Evolutionary conservation across 53 echinoderm and acorn worm species (phyloP).

Genomic region (Echinometra lucunter): DNA sequence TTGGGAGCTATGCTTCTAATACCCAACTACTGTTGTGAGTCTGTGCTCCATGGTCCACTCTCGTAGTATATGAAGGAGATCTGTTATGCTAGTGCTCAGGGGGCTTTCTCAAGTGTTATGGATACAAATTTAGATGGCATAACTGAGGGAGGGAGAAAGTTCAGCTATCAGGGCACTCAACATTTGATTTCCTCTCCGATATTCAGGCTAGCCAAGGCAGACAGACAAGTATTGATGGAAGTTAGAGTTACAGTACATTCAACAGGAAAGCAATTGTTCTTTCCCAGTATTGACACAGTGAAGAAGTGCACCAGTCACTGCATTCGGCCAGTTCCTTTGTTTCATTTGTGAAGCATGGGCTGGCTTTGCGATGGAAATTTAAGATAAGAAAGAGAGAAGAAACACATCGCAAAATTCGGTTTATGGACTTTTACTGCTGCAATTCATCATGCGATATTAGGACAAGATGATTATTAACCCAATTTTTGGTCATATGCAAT

Average conservation of each 20-base stretch:
- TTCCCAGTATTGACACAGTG: background rate
- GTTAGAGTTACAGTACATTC: background rate
- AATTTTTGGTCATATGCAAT: too few species aligned
- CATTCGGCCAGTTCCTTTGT: background rate
- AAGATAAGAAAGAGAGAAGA: too few species aligned
- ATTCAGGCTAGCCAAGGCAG: background rate
- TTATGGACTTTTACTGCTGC: too few species aligned
- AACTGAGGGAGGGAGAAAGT: background rate
- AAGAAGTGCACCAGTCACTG: background rate
- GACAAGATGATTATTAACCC: too few species aligned
- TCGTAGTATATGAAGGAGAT: background rate
- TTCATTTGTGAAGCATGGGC: too few species aligned
- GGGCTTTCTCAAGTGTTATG: slow-evolving; percentile 39
- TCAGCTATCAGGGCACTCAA: background rate
- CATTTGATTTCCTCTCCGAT: background rate
- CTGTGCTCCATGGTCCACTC: background rate
- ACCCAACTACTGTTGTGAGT: background rate
- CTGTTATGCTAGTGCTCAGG: background rate
- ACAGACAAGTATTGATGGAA: background rate
- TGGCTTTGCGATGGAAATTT: too few species aligned
- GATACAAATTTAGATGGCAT: slow-evolving; percentile 28
- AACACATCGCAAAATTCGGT: too few species aligned
- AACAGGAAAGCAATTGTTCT: background rate
- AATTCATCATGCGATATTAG: too few species aligned
- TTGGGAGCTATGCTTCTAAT: background rate